phyloP scores from a whole-genome alignment of 2,888 invertebrate species.

The Synanthedon andrenaeformis region DNA sequence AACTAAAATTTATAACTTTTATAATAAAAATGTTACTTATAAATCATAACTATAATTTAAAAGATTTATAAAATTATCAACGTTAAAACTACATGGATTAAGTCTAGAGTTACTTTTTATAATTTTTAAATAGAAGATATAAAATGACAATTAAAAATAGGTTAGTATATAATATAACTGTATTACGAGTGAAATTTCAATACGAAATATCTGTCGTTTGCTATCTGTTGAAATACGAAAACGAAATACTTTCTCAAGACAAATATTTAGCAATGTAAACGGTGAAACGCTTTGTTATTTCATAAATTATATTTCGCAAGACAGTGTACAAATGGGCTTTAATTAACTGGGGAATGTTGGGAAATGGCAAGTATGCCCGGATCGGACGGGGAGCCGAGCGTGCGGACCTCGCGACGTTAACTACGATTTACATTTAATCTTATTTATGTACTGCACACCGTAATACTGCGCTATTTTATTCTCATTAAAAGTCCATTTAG shows the following conservation, averaged over 20 bases:
- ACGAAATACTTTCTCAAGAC: conserved; percentile 23
- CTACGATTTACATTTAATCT: conserved; percentile 52
- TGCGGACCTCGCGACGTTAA: conserved; percentile 30
- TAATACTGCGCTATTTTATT: conserved; percentile 36
- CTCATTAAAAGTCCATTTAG: neutral
- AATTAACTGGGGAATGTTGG: conserved; percentile 65
- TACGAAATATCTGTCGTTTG: no score
- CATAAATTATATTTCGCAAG: conserved; percentile 59
- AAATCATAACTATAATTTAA: no score
- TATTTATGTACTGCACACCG: conserved; percentile 45
- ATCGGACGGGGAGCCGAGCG: conserved; percentile 25
- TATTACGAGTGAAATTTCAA: no score
- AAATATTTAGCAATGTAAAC: conserved; percentile 30
- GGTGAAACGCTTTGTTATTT: conserved; percentile 43
- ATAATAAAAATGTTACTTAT: no score
- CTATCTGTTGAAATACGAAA: neutral
- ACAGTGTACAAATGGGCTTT: conserved; percentile 65
- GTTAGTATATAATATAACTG: no score
- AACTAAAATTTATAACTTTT: no score
- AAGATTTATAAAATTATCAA: no score
- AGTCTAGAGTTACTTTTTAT: no score
- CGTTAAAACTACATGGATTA: no score
- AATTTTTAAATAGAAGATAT: no score
- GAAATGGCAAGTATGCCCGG: conserved; percentile 55
- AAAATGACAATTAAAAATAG: no score